Evolutionary conservation across 2,113 vertebrate species (phyloP), one percentile per base, ranked within the genome.

Genomic region (Cyprinodon variegatus): DNA sequence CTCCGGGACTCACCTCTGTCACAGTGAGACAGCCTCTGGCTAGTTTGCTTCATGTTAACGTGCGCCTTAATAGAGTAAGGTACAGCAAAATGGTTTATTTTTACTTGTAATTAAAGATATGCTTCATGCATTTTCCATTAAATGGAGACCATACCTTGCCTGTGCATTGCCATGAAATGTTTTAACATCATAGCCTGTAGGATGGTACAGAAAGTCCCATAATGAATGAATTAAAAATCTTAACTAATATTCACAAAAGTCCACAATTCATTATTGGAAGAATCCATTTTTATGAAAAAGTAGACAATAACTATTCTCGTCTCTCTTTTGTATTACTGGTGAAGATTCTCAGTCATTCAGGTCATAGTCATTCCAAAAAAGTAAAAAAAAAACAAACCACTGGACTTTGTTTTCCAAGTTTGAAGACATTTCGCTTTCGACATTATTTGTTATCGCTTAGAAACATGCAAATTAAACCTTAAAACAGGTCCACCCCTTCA

Each of bases 71-170:
- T 74, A 80, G 59, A 71, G 39, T 50, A 74, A 75, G 45, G 62
- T 63, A 76, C 74, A 45, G 76, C 29, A 68, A 67, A 69, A 72
- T 57, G 72, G 29, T 29, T 70, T 68, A 70, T 90, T 88, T 87
- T 87, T 83, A 79, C 87, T 83, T 73, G 59, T 74, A 70, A 79
- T 87, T 83, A 83, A 86, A 91, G 84, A 83, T 68, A 62, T 74
- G 79, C 73, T 77, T 87, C 76, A 43, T 86, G 64, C 83, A 81
- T 73, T 82, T 66, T 65, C 79, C 68, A 86, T 74, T 78, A 73
- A 38, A 68, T 48, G 9, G 72, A 83, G 83, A 61, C 45, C 59
- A 3, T 68, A 40, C 57, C 68, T 68, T 66, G 72, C 83, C 81
- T 66, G 68, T 37, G 68, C 82, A 65, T 72, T 17, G 39, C 59